phyloP scores from a whole-genome alignment of 92 coral and sea anemone species.

The Siderastrea radians region DNA sequence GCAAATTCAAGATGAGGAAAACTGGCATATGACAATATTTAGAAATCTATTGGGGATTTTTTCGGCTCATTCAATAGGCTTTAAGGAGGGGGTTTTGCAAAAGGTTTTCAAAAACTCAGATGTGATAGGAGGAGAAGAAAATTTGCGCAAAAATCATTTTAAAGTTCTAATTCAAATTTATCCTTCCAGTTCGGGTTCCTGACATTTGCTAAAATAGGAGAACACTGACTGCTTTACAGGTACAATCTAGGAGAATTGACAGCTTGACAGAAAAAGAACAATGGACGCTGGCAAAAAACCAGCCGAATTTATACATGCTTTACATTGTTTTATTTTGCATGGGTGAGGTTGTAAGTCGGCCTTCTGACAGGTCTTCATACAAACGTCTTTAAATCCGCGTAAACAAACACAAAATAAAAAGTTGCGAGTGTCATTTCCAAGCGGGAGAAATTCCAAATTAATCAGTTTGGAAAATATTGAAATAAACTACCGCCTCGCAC shows the following conservation, averaged over 20 bases:
- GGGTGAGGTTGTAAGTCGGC: neutral
- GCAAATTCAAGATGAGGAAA: neutral
- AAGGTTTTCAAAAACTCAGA: neutral
- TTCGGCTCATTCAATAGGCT: neutral
- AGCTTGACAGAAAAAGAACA: constrained; percentile 25
- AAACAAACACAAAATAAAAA: neutral
- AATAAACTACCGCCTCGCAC: too few species aligned
- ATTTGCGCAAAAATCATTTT: too few species aligned
- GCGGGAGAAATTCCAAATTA: too few species aligned
- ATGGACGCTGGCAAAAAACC: constrained; percentile 50
- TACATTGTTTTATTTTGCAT: neutral
- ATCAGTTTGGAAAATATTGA: too few species aligned
- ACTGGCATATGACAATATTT: too few species aligned
- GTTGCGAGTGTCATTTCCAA: neutral
- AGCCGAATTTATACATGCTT: neutral
- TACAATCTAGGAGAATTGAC: neutral
- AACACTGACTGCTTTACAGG: neutral
- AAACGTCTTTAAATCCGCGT: neutral
- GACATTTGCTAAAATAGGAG: neutral
- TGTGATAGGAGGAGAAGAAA: too few species aligned
- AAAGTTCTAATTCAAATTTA: too few species aligned
- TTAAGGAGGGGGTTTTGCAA: too few species aligned
- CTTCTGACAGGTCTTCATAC: too few species aligned
- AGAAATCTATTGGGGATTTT: neutral
- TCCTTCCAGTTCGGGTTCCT: neutral